These are phyloP conservation scores for Pentamera pediparva DNA, from an alignment of 53 echinoderm and acorn worm species.

Conservation along the genomic window DNA sequence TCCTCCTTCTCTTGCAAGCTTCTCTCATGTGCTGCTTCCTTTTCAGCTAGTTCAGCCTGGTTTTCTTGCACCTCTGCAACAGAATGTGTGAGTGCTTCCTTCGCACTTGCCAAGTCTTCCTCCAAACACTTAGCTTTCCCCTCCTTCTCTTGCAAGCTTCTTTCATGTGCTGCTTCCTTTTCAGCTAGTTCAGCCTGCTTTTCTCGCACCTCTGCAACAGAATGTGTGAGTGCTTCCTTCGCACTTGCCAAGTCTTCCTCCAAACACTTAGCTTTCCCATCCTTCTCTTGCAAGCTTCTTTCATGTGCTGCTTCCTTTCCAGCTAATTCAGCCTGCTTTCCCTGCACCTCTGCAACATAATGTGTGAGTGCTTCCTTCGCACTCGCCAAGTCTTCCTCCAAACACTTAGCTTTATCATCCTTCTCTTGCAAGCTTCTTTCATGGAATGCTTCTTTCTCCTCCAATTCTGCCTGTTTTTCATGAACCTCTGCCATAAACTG, in stretches of 20 bases:
- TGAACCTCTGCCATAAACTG: too few species aligned
- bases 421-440: not conserved
- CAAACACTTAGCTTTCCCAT: conserved; percentile 16
- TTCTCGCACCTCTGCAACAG: not conserved
- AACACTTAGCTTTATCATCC: conserved; percentile 11
- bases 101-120: too few species aligned
- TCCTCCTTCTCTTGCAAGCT: not conserved
- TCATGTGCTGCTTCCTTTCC: not conserved
- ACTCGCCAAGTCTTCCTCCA: conserved; percentile 33
- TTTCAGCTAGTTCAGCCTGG: not conserved
- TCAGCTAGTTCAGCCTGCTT: not conserved
- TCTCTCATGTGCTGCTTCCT: not conserved
- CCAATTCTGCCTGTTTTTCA: conserved; percentile 14
- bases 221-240: not conserved
- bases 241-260: conserved; percentile 31
- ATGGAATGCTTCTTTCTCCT: not conserved
- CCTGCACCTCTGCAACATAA: not conserved
- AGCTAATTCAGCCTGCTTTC: not conserved
- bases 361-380: not conserved
- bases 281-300: not conserved
- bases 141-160: too few species aligned
- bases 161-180: too few species aligned
- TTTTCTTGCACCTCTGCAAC: not conserved
- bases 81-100: too few species aligned
- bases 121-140: too few species aligned